Base-by-base conservation (phyloP, 2,888 invertebrate genomes). In the Arrhopalites spinosus region DNA sequence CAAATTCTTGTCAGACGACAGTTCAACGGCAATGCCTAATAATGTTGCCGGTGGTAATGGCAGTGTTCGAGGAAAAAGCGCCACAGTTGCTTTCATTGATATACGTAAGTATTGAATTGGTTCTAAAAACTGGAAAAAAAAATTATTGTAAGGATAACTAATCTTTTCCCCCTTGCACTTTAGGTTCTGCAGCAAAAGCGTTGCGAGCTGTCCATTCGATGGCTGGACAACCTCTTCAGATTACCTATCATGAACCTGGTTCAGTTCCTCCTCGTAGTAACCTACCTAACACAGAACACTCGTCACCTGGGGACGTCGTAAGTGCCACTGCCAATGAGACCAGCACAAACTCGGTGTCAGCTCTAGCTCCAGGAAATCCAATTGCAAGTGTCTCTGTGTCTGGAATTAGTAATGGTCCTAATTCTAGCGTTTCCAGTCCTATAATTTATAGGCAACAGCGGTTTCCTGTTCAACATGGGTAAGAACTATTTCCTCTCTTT, bases 51-150 rank as follows among this genome's bases (percentile, higher is more conserved):
- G 79, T 50, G 63, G 73, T 36, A 59, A 68, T 61, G 63, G 66
- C 50, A 72, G 64, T 72, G 78, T 80, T 17, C 70, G 64, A 81
- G 88, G 91, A 86, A 89, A 91, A 87, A 92, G 93, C 88, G 94
- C 93, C 87, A 93, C 93, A 86, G 93, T 94, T 88, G 93, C 94
- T 88, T 96, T 96, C 89, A 95, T 95, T 91, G 96, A 96, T 90
- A 95, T 96, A 89, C 94, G 94, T n/a, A n/a, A n/a, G n/a, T n/a
- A n/a, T n/a, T n/a, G n/a, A n/a, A n/a, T n/a, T n/a, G n/a, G n/a
- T n/a, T n/a, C n/a, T n/a, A n/a, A n/a, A n/a, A n/a, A n/a, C n/a
- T n/a, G 89, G n/a, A n/a, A n/a, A n/a, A n/a, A n/a, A n/a, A n/a
- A n/a, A n/a, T n/a, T n/a, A n/a, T n/a, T n/a, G n/a, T n/a, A n/a